Percentiles rank a stretch among this genome's conserved stretches.
phyloP scores from a whole-genome alignment of 1,140 invertebrate genomes.

The Vanessa atalanta region DNA sequence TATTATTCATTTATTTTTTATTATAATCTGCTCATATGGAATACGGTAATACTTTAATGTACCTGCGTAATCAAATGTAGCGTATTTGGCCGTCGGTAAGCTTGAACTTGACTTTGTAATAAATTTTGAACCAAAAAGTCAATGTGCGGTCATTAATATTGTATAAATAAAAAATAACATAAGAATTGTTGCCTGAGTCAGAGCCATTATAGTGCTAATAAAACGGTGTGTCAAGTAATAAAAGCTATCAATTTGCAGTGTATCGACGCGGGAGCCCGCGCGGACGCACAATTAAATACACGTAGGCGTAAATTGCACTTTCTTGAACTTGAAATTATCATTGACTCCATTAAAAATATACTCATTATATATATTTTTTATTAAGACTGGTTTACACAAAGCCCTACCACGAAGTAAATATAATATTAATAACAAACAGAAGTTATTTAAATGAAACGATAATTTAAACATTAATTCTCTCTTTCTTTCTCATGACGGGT shows the following conservation, averaged over 20 bases:
- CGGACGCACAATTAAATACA: slow-evolving; percentile 47
- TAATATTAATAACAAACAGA: too few species aligned
- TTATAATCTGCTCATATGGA: background rate
- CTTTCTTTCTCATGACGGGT: too few species aligned
- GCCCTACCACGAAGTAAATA: too few species aligned
- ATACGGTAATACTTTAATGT: background rate
- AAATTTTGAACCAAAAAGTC: slow-evolving; percentile 3
- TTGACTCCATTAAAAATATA: slow-evolving; percentile 42
- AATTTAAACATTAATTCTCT: too few species aligned
- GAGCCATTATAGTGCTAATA: slow-evolving; percentile 39
- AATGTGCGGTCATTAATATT: slow-evolving; percentile 14
- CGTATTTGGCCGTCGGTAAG: background rate
- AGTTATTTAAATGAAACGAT: too few species aligned
- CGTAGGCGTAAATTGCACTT: slow-evolving; percentile 47
- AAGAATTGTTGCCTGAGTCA: slow-evolving; percentile 17
- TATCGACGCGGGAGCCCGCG: slow-evolving; percentile 46
- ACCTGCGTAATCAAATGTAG: background rate
- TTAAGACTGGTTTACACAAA: too few species aligned
- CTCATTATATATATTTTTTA: background rate
- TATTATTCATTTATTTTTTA: background rate
- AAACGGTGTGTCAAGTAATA: slow-evolving; percentile 51
- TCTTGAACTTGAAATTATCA: slow-evolving; percentile 49
- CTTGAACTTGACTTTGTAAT: background rate
- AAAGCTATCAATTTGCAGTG: slow-evolving; percentile 55
- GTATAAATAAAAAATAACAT: slow-evolving; percentile 3